Evolutionary conservation across 2,888 invertebrate genomes (phyloP).

Genomic region (Eledona agricola): DNA sequence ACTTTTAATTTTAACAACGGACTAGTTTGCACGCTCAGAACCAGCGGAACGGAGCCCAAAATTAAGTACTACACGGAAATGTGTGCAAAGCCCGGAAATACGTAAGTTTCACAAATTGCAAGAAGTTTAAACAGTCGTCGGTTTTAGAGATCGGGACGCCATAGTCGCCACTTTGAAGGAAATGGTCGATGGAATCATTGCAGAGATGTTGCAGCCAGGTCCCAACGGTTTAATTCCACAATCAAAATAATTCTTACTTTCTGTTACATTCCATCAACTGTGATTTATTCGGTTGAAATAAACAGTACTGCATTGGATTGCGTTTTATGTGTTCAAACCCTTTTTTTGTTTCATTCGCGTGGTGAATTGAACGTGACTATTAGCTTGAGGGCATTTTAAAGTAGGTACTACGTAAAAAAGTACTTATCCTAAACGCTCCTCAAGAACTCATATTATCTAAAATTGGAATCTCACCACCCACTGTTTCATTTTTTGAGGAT

Average conservation of each 20-base stretch:
- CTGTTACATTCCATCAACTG: slow-evolving; percentile 1
- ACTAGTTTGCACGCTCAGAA: slow-evolving; percentile 85
- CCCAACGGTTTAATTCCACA: slow-evolving; percentile 70
- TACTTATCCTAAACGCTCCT: no score
- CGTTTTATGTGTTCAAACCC: no score
- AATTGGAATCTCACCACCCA: no score
- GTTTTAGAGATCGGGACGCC: slow-evolving; percentile 73
- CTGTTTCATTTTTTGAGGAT: no score
- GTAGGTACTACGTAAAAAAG: no score
- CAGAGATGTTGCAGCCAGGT: slow-evolving; percentile 83
- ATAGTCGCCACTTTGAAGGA: slow-evolving; percentile 71
- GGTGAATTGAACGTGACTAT: no score
- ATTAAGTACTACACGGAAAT: slow-evolving; percentile 98
- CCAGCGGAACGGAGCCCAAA: slow-evolving; percentile 99
- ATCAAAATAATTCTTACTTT: slow-evolving; percentile 24
- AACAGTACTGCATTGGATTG: no score
- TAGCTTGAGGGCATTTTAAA: no score
- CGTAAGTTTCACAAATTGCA: slow-evolving; percentile 61
- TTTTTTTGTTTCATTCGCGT: no score
- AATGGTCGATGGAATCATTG: slow-evolving; percentile 80
- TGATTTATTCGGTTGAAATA: no score
- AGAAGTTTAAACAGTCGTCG: slow-evolving; percentile 24
- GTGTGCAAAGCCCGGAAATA: slow-evolving; percentile 69
- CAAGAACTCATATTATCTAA: no score
- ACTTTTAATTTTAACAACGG: slow-evolving; percentile 92